Conservation (phyloP, 2,888 invertebrate genomes). For the Macrophya annulata region DNA sequence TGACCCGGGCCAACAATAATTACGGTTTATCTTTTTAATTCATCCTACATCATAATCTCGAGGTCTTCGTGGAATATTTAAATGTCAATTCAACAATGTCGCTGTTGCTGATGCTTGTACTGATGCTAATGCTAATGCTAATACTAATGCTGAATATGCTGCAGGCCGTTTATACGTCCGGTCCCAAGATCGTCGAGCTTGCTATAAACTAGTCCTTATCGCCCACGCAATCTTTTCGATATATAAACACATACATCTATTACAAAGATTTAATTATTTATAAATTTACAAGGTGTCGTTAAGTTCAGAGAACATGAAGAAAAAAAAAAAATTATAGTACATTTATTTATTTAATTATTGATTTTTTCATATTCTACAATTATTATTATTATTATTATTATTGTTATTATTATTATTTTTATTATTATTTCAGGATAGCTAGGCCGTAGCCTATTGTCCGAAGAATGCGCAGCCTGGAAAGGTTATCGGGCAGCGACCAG, state of each 20-base stretch:
- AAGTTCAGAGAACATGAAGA: background rate
- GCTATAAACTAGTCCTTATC: constrained; percentile 7
- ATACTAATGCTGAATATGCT: no score
- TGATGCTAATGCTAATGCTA: no score
- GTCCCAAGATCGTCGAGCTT: background rate
- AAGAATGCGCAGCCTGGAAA: constrained; percentile 77
- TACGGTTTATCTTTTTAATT: background rate
- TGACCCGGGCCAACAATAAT: constrained; percentile 32
- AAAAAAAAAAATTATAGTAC: background rate
- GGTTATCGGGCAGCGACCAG: constrained; percentile 78
- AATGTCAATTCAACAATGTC: constrained; percentile 58
- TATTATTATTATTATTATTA: constrained; percentile 32
- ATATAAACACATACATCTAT: background rate
- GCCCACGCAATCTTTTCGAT: background rate
- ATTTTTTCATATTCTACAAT: no score
- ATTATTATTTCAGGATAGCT: constrained; percentile 67
- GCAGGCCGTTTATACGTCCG: background rate
- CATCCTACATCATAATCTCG: background rate
- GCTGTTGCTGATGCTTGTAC: background rate
- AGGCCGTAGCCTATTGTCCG: constrained; percentile 51
- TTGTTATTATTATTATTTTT: constrained; percentile 49
- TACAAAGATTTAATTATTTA: background rate
- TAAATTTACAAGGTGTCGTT: background rate
- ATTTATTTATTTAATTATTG: background rate
- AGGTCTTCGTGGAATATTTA: constrained; percentile 65